Percentiles rank a stretch among this genome's conserved stretches.
Conservation (phyloP, 2,888 invertebrate species). For the Hanleya hanleyi region DNA sequence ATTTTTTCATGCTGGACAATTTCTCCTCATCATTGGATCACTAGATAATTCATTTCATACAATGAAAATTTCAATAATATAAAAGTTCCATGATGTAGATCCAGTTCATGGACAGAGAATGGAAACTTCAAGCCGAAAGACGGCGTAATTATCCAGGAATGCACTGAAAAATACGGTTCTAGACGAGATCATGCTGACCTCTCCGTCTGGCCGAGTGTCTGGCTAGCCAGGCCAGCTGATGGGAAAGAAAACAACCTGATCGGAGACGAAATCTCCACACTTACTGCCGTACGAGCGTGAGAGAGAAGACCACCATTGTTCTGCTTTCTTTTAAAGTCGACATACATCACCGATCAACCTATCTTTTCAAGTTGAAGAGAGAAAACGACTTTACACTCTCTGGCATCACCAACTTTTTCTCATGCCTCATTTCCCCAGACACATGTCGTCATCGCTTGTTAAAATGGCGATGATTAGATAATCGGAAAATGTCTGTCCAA, state of each 20-base stretch:
- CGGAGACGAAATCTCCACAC: too few species aligned
- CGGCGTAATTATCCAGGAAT: too few species aligned
- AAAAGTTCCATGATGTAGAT: too few species aligned
- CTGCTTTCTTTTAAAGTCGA: background rate
- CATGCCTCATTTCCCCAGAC: constrained; percentile 12
- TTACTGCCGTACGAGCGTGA: constrained; percentile 61
- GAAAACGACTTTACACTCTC: background rate
- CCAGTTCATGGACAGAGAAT: too few species aligned
- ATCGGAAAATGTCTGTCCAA: background rate
- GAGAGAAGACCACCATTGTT: constrained; percentile 54
- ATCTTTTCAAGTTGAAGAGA: background rate
- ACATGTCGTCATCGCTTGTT: constrained; percentile 7
- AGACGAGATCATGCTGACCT: background rate
- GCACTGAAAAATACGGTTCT: background rate
- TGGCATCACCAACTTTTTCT: constrained; percentile 9
- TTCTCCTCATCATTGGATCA: too few species aligned
- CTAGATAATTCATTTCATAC: too few species aligned
- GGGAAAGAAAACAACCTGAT: too few species aligned
- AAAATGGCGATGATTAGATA: background rate
- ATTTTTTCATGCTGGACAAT: too few species aligned
- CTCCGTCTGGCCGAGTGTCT: too few species aligned
- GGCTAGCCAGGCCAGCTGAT: too few species aligned
- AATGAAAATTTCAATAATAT: too few species aligned
- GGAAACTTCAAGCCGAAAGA: too few species aligned
- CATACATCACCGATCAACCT: background rate